phyloP scores from a whole-genome alignment of 1,140 invertebrate genomes.

The Zaprionus davidi region DNA sequence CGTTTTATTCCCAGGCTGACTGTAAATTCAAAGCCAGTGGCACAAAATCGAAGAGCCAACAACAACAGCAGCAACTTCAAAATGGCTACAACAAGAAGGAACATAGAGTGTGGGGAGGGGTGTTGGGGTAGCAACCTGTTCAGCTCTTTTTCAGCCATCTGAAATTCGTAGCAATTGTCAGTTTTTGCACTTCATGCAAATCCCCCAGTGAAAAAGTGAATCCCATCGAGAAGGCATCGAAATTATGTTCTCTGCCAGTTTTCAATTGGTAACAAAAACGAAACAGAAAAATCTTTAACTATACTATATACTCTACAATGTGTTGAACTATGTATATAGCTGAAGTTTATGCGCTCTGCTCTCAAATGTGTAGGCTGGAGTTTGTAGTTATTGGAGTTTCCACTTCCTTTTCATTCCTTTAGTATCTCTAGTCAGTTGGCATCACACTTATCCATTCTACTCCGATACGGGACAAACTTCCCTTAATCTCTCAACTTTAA shows the following conservation, averaged over 20 bases:
- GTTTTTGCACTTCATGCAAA: slow-evolving; percentile 66
- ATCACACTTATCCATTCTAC: too few species aligned
- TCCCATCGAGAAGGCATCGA: slow-evolving; percentile 50
- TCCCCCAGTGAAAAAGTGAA: slow-evolving; percentile 59
- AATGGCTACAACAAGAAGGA: slow-evolving; percentile 12
- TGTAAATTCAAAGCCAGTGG: slow-evolving; percentile 77
- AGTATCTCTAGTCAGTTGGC: too few species aligned
- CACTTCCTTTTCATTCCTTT: too few species aligned
- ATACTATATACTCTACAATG: background rate
- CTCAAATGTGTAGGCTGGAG: too few species aligned
- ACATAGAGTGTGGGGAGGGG: slow-evolving; percentile 16
- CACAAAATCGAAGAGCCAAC: slow-evolving; percentile 68
- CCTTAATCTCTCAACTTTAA: too few species aligned
- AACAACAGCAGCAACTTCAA: slow-evolving; percentile 20
- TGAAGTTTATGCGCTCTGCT: too few species aligned
- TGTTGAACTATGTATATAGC: background rate
- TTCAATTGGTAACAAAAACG: slow-evolving; percentile 35
- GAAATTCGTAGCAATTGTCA: slow-evolving; percentile 69
- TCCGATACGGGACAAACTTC: too few species aligned
- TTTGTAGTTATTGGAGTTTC: too few species aligned
- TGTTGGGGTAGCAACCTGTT: slow-evolving; percentile 5
- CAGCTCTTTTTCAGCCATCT: slow-evolving; percentile 59
- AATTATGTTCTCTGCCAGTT: slow-evolving; percentile 62
- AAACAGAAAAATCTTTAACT: background rate
- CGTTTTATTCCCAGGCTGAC: slow-evolving; percentile 73